Base-by-base conservation (phyloP, 64 coral and sea anemone genomes). In the Porites lutea region DNA sequence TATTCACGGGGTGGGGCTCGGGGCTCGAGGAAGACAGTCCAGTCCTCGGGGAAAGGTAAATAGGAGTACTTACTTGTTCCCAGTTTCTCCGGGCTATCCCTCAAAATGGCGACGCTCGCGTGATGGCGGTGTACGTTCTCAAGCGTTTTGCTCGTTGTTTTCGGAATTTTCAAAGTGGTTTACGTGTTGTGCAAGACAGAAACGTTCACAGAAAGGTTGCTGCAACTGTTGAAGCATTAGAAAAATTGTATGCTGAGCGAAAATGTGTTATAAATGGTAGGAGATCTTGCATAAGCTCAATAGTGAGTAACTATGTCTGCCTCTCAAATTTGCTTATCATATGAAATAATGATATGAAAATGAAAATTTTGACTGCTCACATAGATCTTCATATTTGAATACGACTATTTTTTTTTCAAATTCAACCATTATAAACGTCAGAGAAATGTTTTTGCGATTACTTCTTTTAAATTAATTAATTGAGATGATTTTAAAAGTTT, bases 191-290 rank as follows among this genome's bases (percentile, higher is more conserved):
- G 6, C 63, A 47, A 16, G 27, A 37, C 27, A 20, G 61, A 51
- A 19, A 65, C 3, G 18, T 84, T 69, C 61, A 84, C 61, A 68
- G 45, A 8, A 68, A 68, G 46, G 16, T 3, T 52, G 63, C 18
- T 16, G 63, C 19, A 51, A 67, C 46, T 68, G 14, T 84, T 6
- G 61, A 52, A 8, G 81, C 67, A 84, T 48, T 84, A 46, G 81
- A 84, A 68, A 65, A 23, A 49, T 44, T 84, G 45, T 84, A 69
- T 18, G 19, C 6, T 67, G 81, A 84, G 48, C 61, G 81, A n/a
- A 84, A 84, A 48, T 19, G 81, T 47, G 67, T 68, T 48, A 84
- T 84, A 68, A 48, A 84, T 51, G 81, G 81, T 84, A 80, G 55
- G 55, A 13, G 63, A 5, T n/a, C 19, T 65, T 2, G 13, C 19